Base-by-base conservation (phyloP, 2,113 vertebrate genomes). In the Cariama cristata region DNA sequence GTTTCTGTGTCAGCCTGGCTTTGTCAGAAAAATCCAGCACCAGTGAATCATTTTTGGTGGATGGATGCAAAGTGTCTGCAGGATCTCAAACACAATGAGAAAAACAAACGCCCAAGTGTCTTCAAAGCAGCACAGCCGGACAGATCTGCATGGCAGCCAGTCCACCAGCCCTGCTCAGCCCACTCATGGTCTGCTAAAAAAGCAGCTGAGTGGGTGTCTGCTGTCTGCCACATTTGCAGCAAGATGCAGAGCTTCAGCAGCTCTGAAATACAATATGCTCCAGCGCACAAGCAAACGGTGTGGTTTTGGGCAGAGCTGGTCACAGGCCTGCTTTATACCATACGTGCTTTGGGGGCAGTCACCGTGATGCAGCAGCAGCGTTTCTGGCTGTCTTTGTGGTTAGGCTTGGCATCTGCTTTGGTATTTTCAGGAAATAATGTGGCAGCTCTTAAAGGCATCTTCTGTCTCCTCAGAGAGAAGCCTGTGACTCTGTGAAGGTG, bases 41-140 rank as follows among this genome's bases (percentile, higher is more conserved):
- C 9, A 11, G 38, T 28, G 50, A 45, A 58, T 64, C 20, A 22
- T 18, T 66, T 64, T n/a, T 28, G 9, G 30, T 47, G 80, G 53
- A 32, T 18, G 23, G 6, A 19, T 4, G 6, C 47, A 6, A 49
- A 53, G 47, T 1, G 0, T 5, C 44, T 17, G 35, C 1, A 2
- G 24, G 13, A 35, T 63, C 62, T 45, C 12, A 12, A 55, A 45
- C 45, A 16, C 17, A 1, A 49, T 0, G 3, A n/a, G 32, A 22
- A 30, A n/a, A 30, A 27, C 49, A 32, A 49, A 68, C 6, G 2
- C 71, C 56, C 42, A 40, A 12, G 49, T 4, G 5, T 9, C 56
- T 76, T 69, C n/a, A 13, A 26, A 87, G 83, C 53, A 4, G 76
- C 1, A 26, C 11, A 68, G 83, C 53, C 1, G 18, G 62, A 44